phyloP scores from a whole-genome alignment of 2,888 invertebrate genomes.

The Lapara coniferarum region DNA sequence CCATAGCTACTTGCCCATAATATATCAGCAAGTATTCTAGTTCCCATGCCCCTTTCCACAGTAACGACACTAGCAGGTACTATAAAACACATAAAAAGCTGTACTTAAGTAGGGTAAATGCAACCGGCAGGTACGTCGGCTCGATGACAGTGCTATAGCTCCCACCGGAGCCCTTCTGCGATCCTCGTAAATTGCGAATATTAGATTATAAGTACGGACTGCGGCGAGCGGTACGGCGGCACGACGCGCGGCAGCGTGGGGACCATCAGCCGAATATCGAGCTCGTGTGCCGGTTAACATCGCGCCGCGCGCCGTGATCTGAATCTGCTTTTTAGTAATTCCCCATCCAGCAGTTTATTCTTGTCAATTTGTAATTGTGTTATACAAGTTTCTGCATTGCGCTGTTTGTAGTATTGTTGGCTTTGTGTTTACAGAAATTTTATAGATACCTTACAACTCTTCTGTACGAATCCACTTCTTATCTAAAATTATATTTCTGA shows the following conservation, averaged over 20 bases:
- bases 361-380: not conserved
- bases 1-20: too few species aligned
- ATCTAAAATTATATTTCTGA: too few species aligned
- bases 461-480: too few species aligned
- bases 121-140: constrained; percentile 70
- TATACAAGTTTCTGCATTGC: not conserved
- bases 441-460: too few species aligned
- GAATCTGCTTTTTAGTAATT: constrained; percentile 68
- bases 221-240: constrained; percentile 57
- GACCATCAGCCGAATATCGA: constrained; percentile 77
- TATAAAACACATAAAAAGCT: constrained; percentile 45
- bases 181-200: constrained; percentile 83
- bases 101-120: constrained; percentile 61
- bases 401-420: not conserved
- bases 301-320: constrained; percentile 73
- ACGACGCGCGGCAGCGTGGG: constrained; percentile 46
- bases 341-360: constrained; percentile 35
- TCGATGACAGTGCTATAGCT: constrained; percentile 78
- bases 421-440: not conserved
- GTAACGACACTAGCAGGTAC: constrained; percentile 56
- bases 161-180: constrained; percentile 73
- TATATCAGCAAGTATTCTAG: not conserved
- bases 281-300: constrained; percentile 71
- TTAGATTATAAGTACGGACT: constrained; percentile 82
- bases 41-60: constrained; percentile 25